Conservation (phyloP, 2,888 invertebrate species). For the Apamea crenata region DNA sequence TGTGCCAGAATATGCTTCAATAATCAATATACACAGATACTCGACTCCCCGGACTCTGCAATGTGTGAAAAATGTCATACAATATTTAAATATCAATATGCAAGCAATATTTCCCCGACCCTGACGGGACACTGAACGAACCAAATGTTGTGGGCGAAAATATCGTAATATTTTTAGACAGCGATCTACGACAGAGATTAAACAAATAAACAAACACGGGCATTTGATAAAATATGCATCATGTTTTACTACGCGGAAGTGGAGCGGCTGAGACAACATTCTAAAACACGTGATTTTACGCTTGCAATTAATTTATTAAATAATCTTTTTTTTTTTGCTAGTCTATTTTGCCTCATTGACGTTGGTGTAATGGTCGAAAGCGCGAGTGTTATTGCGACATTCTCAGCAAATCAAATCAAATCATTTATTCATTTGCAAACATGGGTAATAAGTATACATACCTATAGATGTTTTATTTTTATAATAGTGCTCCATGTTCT, state of each 20-base stretch:
- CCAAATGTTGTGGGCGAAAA: conserved; percentile 19
- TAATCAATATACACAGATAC: no score
- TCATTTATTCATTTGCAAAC: no score
- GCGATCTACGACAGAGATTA: conserved; percentile 42
- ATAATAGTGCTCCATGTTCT: no score
- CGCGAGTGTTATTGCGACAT: background rate
- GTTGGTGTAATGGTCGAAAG: background rate
- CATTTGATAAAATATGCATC: conserved; percentile 39
- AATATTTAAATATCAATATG: no score
- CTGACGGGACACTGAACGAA: conserved; percentile 10
- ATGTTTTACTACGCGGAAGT: conserved; percentile 39
- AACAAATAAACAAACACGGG: conserved; percentile 49
- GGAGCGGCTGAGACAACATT: conserved; percentile 39
- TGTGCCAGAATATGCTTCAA: background rate
- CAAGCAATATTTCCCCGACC: background rate
- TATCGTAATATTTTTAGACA: conserved; percentile 26
- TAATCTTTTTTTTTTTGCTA: background rate
- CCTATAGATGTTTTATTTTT: no score
- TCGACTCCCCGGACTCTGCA: background rate
- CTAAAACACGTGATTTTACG: conserved; percentile 6
- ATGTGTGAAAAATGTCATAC: background rate
- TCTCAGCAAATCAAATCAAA: no score
- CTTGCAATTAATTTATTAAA: background rate
- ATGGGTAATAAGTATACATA: no score
- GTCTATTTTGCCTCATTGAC: no score